Evolutionary conservation across 2,113 vertebrate genomes (phyloP).

Genomic region (Ceyx cyanopectus): DNA sequence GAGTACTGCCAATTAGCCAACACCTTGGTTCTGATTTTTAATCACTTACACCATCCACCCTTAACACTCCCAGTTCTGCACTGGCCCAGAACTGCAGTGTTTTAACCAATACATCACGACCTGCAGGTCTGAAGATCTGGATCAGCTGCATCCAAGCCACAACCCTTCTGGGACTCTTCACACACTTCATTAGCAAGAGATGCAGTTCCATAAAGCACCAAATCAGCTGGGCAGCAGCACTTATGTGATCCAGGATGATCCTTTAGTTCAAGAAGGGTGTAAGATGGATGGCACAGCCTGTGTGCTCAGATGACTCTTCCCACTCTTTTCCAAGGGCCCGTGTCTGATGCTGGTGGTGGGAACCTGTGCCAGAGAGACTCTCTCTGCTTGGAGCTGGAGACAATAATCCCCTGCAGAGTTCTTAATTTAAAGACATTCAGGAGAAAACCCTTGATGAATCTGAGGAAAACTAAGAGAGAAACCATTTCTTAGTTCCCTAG

Average conservation of each 20-base stretch:
- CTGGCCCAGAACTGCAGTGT: background rate
- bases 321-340: background rate
- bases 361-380: background rate
- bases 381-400: background rate
- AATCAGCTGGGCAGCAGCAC: background rate
- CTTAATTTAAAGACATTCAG: background rate
- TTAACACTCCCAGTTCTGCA: background rate
- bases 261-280: background rate
- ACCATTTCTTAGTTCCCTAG: background rate
- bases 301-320: accelerated
- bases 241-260: background rate
- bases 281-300: background rate
- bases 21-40: background rate
- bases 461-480: background rate
- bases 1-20: background rate
- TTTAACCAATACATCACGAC: background rate
- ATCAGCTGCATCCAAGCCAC: background rate
- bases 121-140: background rate
- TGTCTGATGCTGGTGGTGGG: background rate
- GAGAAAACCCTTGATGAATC: background rate
- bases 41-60: background rate
- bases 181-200: background rate
- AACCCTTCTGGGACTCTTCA: background rate
- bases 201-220: background rate
- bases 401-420: background rate